Evolutionary conservation across 2,888 invertebrate genomes (phyloP).

Genomic region (Autographa pulchrina): DNA sequence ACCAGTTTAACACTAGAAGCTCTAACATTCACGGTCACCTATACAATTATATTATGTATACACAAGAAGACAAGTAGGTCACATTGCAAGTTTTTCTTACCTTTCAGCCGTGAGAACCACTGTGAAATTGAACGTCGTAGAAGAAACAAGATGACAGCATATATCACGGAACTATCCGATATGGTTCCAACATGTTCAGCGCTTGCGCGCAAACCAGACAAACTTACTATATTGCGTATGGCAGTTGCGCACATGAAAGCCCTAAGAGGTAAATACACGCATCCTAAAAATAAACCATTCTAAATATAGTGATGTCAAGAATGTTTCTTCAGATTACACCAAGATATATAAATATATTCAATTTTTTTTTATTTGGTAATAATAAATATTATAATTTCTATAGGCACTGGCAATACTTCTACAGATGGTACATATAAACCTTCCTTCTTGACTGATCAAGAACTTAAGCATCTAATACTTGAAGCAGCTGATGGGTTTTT

Average conservation of each 20-base stretch:
- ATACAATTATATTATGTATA: no score
- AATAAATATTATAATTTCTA: conserved; percentile 55
- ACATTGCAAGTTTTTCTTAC: background rate
- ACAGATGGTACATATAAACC: conserved; percentile 99
- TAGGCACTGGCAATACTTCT: conserved; percentile 98
- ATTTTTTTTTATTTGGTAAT: no score
- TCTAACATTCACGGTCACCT: no score
- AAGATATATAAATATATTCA: background rate
- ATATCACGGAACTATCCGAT: conserved; percentile 99
- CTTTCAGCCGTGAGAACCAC: conserved; percentile 97
- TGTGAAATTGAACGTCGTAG: conserved; percentile 99
- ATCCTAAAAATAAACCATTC: conserved; percentile 7
- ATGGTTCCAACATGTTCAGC: conserved; percentile 99
- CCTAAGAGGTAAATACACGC: conserved; percentile 93
- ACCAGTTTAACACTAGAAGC: no score
- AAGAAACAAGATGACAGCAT: conserved; percentile 99
- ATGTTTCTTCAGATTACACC: no score
- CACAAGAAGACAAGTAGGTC: no score
- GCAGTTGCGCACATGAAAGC: conserved; percentile 99
- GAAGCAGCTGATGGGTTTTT: conserved; percentile 99
- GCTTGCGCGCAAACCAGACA: conserved; percentile 99
- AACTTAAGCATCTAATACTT: conserved; percentile 98
- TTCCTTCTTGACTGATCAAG: conserved; percentile 99
- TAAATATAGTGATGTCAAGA: no score
- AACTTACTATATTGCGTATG: conserved; percentile 99